phyloP scores from a whole-genome alignment of 2,797 vertebrate genomes.

The Cossypha polioptera region DNA sequence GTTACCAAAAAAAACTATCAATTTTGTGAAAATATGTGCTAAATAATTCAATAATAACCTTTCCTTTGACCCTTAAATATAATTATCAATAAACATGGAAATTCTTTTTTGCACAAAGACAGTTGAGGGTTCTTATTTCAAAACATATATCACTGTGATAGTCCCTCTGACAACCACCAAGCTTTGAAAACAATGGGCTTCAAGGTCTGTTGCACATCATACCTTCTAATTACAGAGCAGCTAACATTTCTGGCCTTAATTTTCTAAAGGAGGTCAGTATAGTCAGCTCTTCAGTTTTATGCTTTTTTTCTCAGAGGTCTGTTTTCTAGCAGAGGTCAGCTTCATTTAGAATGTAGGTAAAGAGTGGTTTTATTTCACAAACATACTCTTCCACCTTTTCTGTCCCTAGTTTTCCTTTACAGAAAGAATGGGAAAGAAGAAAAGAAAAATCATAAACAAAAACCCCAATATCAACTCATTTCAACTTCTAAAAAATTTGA shows the following conservation, averaged over 20 bases:
- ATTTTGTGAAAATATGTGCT: neutral
- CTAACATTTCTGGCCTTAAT: neutral
- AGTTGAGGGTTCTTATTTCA: neutral
- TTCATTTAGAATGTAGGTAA: neutral
- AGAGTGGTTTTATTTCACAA: neutral
- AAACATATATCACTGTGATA: neutral
- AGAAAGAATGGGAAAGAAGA: neutral
- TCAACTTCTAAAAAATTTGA: neutral
- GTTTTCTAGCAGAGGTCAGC: neutral
- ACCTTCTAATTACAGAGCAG: conserved; percentile 1
- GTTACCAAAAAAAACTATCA: neutral
- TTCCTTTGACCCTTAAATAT: conserved; percentile 20
- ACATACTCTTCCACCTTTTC: neutral
- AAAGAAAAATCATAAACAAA: too few species aligned
- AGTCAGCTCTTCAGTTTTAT: neutral
- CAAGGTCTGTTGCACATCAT: neutral
- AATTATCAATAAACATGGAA: neutral
- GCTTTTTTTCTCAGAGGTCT: neutral
- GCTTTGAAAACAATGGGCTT: neutral
- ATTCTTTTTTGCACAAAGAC: neutral
- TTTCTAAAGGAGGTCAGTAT: neutral
- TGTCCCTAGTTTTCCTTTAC: neutral
- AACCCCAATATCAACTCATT: neutral
- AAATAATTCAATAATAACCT: neutral
- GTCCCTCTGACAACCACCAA: neutral